Evolutionary conservation across 2,797 vertebrate genomes (phyloP), one percentile per base, ranked within the genome.

Genomic region (Sebastes umbrosus): DNA sequence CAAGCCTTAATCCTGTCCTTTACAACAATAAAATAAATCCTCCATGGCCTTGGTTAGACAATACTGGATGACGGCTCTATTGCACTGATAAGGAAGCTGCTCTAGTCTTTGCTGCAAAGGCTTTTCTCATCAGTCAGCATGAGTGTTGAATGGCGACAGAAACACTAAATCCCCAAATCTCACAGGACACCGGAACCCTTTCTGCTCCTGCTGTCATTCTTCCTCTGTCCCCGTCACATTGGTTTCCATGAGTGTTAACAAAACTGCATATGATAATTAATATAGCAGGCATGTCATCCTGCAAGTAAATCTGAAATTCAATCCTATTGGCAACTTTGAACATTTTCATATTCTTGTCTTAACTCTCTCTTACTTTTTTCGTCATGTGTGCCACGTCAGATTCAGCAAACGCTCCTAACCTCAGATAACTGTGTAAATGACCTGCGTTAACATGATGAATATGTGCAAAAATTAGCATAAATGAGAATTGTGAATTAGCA

Each of bases 11-110:
- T 84, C 69, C 68, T 18, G 62, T 66, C 29, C n/a, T 77, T 46
- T 18, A 57, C 55, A 62, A 55, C 63, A 64, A 68, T 71, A 59
- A 39, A 76, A 75, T 62, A 67, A 79, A 79, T 74, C 74, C 67
- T 62, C 39, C 11, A 0, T 8, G 20, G 20, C 27, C 34, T 31
- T 20, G 1, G 34, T 27, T 36, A 76, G 62, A 87, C 75, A 62
- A 57, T 24, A 20, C 36, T 12, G 34, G 20, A 13, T 3, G 24
- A 31, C 8, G 46, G 57, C 54, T 80, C 20, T 36, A 18, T 18
- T 32, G 32, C 58, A 31, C 64, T n/a, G 59, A 73, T 75, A 32
- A 1, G 63, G 60, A 62, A 32, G 63, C 54, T 46, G 77, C 68
- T 69, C n/a, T 46, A 0, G 20, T 0, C 50, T 52, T 20, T 52